Evolutionary conservation across 2,113 vertebrate genomes (phyloP), one percentile per base, ranked within the genome.

Genomic region (Polypterus bichir): DNA sequence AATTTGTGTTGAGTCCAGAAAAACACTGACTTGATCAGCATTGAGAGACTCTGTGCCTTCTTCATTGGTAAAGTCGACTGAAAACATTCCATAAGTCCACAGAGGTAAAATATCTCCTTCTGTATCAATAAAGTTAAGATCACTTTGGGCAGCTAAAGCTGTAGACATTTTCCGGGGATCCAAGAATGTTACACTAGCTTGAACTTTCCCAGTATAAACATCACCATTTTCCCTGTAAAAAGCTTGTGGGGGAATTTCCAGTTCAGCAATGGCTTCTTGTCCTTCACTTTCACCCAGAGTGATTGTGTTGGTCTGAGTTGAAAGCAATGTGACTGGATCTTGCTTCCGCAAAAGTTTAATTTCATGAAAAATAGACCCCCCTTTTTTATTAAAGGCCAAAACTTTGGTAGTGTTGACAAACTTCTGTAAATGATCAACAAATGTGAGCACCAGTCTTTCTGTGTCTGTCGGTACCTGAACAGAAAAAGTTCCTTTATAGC

Each of bases 401-500:
- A 98, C 92, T 72, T 97, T 99, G 6, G 96, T 99, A 5, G 94
- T 97, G 65, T 98, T 95, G 68, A 99, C 85, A 52, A 99, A 97
- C 72, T 95, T 97, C 63, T 95, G 87, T 76, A 97, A 77, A 70
- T 92, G 89, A 72, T 99, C 96, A 2, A 97, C 92, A 0, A 99
- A 99, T 0, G 93, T 99, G 51, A 99, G 77, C 57, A 99, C 95
- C n/a, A 99, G 72, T 51, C 96, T 89, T 63, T 94, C 89, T 0
- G 81, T 94, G 64, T 91, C 87, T 59, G 80, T 77, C 49, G 95
- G 92, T 45, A 99, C 78, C 0, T 93, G 90, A 62, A 99, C 73
- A 4, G 93, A 93, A 74, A 99, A 99, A 4, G 93, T 93, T 46
- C 96, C 96, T 71, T 93, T 97, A 79, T 98, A 99, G 59, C 96